A percentile compares a stretch with the other conserved stretches of the same genome.
These are phyloP conservation scores for Enteromius paludinosus DNA, from an alignment of 2,797 vertebrate genomes.

Conservation along the genomic window DNA sequence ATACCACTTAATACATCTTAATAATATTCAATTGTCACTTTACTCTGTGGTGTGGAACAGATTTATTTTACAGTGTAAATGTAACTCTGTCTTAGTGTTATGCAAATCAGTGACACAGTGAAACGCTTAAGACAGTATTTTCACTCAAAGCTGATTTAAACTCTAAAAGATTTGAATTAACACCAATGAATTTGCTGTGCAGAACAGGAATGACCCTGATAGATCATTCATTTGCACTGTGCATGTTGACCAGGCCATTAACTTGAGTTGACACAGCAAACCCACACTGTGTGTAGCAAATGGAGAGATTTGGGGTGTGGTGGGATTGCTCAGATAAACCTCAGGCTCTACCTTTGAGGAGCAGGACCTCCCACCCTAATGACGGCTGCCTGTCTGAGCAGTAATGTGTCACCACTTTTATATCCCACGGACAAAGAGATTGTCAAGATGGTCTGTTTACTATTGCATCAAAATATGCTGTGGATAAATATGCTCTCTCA, in stretches of 20 bases:
- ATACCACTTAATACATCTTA: background rate
- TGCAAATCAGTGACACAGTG: background rate
- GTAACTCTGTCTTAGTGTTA: background rate
- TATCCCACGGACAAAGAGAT: background rate
- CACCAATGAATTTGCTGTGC: background rate
- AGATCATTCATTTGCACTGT: background rate
- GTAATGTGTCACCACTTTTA: background rate
- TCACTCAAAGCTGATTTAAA: background rate
- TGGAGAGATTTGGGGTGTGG: constrained; percentile 57
- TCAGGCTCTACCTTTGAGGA: constrained; percentile 21
- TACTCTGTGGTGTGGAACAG: background rate
- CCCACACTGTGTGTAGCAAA: constrained; percentile 20
- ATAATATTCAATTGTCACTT: background rate
- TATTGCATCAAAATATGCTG: constrained; percentile 43
- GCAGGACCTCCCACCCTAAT: constrained; percentile 34
- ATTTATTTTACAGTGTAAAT: background rate
- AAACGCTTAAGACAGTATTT: no score
- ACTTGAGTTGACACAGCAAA: constrained; percentile 33
- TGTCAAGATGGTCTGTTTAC: constrained; percentile 40
- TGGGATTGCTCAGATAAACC: constrained; percentile 46
- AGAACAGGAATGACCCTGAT: background rate
- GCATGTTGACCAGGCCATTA: constrained; percentile 13
- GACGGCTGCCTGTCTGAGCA: constrained; percentile 30
- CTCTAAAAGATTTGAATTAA: background rate
- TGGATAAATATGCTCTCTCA: background rate